Conservation (phyloP, 1,140 invertebrate species). For the Armadillidium nasatum region DNA sequence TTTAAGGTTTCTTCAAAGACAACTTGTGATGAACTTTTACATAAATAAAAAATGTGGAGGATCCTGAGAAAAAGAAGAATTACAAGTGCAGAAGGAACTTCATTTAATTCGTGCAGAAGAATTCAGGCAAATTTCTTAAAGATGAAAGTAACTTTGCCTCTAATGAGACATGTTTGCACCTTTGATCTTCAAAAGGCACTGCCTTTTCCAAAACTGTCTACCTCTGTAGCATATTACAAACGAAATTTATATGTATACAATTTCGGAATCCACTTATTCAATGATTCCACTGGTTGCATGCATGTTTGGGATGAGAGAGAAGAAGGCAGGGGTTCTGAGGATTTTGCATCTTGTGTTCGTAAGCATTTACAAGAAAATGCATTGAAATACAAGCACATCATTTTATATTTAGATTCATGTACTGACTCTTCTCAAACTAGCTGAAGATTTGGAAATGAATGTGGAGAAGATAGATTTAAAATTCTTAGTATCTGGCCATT, state of each 20-base stretch:
- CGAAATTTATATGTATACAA: not conserved
- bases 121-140: too few relatives aligned
- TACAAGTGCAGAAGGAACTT: too few relatives aligned
- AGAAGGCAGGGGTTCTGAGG: not conserved
- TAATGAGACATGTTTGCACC: too few relatives aligned
- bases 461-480: not conserved
- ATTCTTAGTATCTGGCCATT: not conserved
- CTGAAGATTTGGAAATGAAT: too few relatives aligned
- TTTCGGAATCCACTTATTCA: constrained; percentile 6
- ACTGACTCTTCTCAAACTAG: not conserved
- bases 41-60: too few relatives aligned
- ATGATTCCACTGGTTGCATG: not conserved
- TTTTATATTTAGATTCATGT: not conserved
- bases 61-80: too few relatives aligned
- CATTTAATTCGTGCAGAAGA: too few relatives aligned
- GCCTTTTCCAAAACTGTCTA: not conserved
- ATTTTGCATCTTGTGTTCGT: not conserved
- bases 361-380: not conserved
- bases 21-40: too few relatives aligned
- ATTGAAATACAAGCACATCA: constrained; percentile 1
- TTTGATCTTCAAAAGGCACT: not conserved
- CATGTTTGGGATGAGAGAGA: not conserved
- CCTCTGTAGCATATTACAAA: not conserved
- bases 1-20: too few relatives aligned
- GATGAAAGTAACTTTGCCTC: too few relatives aligned